Percentiles rank a stretch among this genome's conserved stretches.
These are phyloP conservation scores for Octopus bimaculoides DNA, from an alignment of 1,140 invertebrate genomes.

Conservation along the genomic window DNA sequence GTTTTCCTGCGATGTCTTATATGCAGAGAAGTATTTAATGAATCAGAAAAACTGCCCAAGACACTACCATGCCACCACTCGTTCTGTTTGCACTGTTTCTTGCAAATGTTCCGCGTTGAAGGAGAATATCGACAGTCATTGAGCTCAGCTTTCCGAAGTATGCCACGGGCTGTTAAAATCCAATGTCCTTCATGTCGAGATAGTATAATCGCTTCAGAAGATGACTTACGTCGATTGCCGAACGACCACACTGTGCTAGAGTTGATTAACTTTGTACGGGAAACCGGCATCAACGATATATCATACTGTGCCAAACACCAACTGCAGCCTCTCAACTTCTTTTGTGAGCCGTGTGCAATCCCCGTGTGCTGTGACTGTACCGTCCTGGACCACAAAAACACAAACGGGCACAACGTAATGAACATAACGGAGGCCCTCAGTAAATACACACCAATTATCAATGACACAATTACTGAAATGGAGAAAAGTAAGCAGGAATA, in stretches of 20 bases:
- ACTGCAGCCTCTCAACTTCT: conserved; percentile 52
- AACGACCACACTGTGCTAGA: conserved; percentile 50
- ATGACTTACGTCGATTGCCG: conserved; percentile 44
- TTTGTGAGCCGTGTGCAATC: conserved; percentile 50
- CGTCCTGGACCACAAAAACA: conserved; percentile 50
- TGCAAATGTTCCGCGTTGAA: conserved; percentile 50
- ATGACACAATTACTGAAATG: conserved; percentile 42
- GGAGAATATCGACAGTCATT: conserved; percentile 48
- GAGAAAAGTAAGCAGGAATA: conserved; percentile 29
- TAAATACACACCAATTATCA: conserved; percentile 48
- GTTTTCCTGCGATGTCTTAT: conserved; percentile 53
- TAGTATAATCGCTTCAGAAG: conserved; percentile 80
- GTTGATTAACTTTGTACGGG: conserved; percentile 40
- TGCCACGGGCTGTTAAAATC: conserved; percentile 51
- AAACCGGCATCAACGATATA: conserved; percentile 39
- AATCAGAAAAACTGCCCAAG: conserved; percentile 48
- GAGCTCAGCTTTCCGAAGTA: conserved; percentile 45
- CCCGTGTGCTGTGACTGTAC: conserved; percentile 53
- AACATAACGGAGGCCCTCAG: conserved; percentile 48
- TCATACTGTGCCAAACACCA: conserved; percentile 49
- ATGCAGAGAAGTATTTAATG: conserved; percentile 50
- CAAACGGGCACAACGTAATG: conserved; percentile 46
- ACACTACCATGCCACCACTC: conserved; percentile 55
- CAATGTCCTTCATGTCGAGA: conserved; percentile 82
- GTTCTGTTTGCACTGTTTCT: conserved; percentile 62